A percentile compares a stretch with the other conserved stretches of the same genome.
Evolutionary conservation across 2,797 vertebrate species (phyloP).

Genomic region (Somateria mollissima): DNA sequence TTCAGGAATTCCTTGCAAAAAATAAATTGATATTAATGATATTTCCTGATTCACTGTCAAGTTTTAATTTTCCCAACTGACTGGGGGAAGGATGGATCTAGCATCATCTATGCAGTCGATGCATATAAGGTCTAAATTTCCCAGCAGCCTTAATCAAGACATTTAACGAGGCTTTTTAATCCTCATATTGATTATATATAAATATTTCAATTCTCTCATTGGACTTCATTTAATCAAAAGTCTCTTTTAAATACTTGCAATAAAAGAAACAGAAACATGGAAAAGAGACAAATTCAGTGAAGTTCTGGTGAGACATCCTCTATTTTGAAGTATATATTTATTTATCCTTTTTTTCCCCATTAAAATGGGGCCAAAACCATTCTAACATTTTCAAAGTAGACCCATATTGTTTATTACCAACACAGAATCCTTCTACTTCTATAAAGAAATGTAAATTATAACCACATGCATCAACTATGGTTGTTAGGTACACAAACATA

Average conservation of each 20-base stretch:
- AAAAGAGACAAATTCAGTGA: neutral
- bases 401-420: neutral
- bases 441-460: neutral
- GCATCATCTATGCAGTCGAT: neutral
- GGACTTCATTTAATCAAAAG: neutral
- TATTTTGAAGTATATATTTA: neutral
- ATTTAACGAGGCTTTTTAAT: neutral
- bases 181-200: neutral
- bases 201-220: neutral
- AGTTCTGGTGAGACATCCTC: rapidly evolving
- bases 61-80: neutral
- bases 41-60: neutral
- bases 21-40: neutral
- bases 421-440: neutral
- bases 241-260: neutral
- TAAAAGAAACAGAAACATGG: neutral
- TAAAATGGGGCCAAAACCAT: neutral
- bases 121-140: neutral
- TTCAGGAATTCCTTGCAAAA: neutral
- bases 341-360: neutral
- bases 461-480: rapidly evolving
- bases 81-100: neutral
- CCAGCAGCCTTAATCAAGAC: neutral
- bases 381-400: neutral
- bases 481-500: neutral